Percentiles rank a stretch among this genome's conserved stretches.
Evolutionary conservation across 1,140 invertebrate genomes (phyloP).

Genomic region (Telenomus remus): DNA sequence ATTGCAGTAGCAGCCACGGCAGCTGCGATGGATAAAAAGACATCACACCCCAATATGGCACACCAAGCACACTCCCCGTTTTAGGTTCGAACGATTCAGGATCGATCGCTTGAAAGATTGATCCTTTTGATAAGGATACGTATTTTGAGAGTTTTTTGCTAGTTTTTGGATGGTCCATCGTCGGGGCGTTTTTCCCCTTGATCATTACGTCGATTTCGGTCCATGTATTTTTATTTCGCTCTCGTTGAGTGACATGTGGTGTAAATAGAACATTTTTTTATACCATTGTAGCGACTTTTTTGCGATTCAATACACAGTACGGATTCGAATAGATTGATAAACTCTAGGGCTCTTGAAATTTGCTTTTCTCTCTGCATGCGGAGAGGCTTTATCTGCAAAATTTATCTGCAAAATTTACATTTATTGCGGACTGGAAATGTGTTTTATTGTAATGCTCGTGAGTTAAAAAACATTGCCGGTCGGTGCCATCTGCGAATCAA

Average conservation of each 20-base stretch:
- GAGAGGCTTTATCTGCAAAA: too few relatives aligned
- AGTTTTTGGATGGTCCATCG: conserved; percentile 12
- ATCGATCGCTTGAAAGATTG: conserved; percentile 43
- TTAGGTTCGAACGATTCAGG: conserved; percentile 24
- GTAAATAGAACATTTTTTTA: conserved; percentile 38
- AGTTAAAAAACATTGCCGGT: too few relatives aligned
- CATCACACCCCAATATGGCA: conserved; percentile 63
- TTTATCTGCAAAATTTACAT: too few relatives aligned
- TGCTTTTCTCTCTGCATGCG: too few relatives aligned
- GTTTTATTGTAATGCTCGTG: too few relatives aligned
- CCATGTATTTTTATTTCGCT: conserved; percentile 11
- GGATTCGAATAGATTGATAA: too few relatives aligned
- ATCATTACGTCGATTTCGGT: conserved; percentile 19
- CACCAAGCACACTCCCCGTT: conserved; percentile 27
- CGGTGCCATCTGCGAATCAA: too few relatives aligned
- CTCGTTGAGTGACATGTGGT: conserved; percentile 3
- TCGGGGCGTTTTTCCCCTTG: conserved; percentile 7
- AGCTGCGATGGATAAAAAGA: conserved; percentile 65
- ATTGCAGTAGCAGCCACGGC: conserved; percentile 54
- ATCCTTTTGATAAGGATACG: conserved; percentile 37
- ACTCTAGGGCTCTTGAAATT: too few relatives aligned
- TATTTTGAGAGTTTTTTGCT: conserved; percentile 16
- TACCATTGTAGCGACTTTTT: neutral
- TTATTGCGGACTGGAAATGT: too few relatives aligned
- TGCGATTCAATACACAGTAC: neutral